These are phyloP conservation scores for Syngnathus rostellatus DNA, from an alignment of 2,797 vertebrate genomes.

Conservation along the genomic window DNA sequence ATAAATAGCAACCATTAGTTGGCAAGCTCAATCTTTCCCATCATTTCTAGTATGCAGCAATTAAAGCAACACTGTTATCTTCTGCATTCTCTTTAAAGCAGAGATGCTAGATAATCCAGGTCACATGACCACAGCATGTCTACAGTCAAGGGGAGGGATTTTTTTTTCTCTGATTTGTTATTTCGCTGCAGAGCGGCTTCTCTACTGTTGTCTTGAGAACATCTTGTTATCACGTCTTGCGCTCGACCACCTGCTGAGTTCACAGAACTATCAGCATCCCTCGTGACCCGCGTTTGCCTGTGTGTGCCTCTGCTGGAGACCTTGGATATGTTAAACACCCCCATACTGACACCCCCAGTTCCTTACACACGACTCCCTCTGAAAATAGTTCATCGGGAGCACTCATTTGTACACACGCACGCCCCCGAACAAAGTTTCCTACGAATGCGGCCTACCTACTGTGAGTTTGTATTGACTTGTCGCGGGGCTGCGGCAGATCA, in stretches of 20 bases:
- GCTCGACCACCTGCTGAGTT: slow-evolving; percentile 72
- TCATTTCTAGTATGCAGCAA: slow-evolving; percentile 19
- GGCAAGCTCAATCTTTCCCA: slow-evolving; percentile 43
- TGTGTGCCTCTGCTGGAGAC: slow-evolving; percentile 67
- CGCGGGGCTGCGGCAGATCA: slow-evolving; percentile 14
- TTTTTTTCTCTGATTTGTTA: slow-evolving; percentile 21
- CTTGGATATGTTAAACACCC: slow-evolving; percentile 70
- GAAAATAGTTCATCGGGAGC: slow-evolving; percentile 32
- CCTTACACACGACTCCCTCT: slow-evolving; percentile 31
- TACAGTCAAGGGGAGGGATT: slow-evolving; percentile 10
- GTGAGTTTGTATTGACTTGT: slow-evolving; percentile 10
- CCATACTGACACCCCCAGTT: slow-evolving; percentile 36
- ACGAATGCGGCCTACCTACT: slow-evolving; percentile 10
- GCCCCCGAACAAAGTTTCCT: slow-evolving; percentile 19
- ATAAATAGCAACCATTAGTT: slow-evolving; percentile 45
- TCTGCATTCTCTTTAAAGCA: neutral
- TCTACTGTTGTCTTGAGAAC: slow-evolving; percentile 62
- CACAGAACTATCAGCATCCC: slow-evolving; percentile 63
- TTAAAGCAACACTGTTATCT: slow-evolving; percentile 4
- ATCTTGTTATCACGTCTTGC: slow-evolving; percentile 72
- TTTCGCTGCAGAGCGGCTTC: slow-evolving; percentile 37
- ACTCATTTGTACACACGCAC: slow-evolving; percentile 6
- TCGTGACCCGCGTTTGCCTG: slow-evolving; percentile 56
- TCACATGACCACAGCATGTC: slow-evolving; percentile 18
- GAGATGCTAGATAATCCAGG: neutral